These are phyloP conservation scores for Ips nitidus DNA, from an alignment of 1,140 invertebrate species.

Conservation along the genomic window DNA sequence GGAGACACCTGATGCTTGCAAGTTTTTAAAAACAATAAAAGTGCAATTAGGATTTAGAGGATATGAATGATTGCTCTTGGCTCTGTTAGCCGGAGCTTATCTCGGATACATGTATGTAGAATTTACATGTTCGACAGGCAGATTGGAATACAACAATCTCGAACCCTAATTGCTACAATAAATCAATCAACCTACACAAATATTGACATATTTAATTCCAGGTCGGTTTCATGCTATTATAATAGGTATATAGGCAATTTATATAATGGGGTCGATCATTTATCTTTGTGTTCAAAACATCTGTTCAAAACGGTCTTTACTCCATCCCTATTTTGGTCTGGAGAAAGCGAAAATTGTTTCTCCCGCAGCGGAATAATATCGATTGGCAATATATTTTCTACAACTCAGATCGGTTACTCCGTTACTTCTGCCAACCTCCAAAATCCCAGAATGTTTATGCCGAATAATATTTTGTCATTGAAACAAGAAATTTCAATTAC, in stretches of 20 bases:
- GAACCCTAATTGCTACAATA: constrained; percentile 16
- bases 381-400: constrained; percentile 19
- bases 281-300: constrained; percentile 26
- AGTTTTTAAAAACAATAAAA: too few species aligned
- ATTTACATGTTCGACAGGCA: constrained; percentile 2
- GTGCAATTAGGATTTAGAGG: too few species aligned
- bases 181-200: constrained; percentile 17
- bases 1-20: too few species aligned
- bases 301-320: constrained; percentile 19
- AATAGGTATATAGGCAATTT: constrained; percentile 27
- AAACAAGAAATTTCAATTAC: constrained; percentile 6
- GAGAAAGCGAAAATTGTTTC: constrained; percentile 26
- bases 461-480: neutral
- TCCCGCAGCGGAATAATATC: constrained; percentile 10
- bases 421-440: too few species aligned
- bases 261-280: constrained; percentile 26
- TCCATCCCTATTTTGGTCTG: neutral
- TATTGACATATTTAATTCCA: constrained; percentile 21
- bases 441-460: neutral
- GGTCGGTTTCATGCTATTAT: constrained; percentile 19
- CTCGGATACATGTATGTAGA: neutral
- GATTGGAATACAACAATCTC: neutral
- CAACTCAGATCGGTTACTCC: neutral
- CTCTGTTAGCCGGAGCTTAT: too few species aligned
- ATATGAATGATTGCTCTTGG: too few species aligned